Conservation (phyloP, 2,797 vertebrate genomes). For the Pitangus sulphuratus region DNA sequence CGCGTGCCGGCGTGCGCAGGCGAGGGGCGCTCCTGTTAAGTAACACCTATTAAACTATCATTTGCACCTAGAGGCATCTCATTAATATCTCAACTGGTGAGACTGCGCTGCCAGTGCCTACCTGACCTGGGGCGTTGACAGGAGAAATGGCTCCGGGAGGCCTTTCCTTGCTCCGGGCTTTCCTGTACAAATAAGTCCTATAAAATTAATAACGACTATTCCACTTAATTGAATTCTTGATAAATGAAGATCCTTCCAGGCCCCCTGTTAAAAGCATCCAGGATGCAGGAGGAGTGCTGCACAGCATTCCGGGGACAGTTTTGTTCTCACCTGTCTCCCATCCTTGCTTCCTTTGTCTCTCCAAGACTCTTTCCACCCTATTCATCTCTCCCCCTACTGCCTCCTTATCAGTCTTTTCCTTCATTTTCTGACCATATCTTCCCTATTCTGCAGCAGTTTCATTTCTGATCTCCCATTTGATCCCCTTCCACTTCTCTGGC, state of each 20-base stretch:
- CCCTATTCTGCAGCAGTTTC: neutral
- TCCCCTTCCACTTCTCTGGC: neutral
- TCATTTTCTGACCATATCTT: neutral
- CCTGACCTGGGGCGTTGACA: constrained; percentile 85
- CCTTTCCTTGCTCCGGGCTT: constrained; percentile 69
- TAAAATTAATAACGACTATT: constrained; percentile 81
- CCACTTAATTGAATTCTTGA: constrained; percentile 80
- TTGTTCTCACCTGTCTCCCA: neutral
- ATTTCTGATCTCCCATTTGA: neutral
- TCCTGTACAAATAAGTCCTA: constrained; percentile 81
- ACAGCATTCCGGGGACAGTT: neutral
- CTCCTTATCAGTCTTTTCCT: neutral
- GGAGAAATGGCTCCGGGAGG: constrained; percentile 79
- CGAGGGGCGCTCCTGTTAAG: constrained; percentile 82
- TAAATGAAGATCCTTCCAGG: constrained; percentile 63
- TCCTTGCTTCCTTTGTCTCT: neutral
- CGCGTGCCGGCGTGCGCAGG: constrained; percentile 74
- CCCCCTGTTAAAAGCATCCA: neutral
- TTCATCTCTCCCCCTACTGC: neutral
- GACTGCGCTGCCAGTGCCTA: constrained; percentile 84
- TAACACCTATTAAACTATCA: constrained; percentile 99
- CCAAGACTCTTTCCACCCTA: neutral
- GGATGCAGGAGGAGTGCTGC: neutral
- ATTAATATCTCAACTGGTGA: constrained; percentile 92
- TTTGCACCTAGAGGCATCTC: constrained; percentile 98